Conservation (phyloP, 2,888 invertebrate species). For the Ctena decussata region DNA sequence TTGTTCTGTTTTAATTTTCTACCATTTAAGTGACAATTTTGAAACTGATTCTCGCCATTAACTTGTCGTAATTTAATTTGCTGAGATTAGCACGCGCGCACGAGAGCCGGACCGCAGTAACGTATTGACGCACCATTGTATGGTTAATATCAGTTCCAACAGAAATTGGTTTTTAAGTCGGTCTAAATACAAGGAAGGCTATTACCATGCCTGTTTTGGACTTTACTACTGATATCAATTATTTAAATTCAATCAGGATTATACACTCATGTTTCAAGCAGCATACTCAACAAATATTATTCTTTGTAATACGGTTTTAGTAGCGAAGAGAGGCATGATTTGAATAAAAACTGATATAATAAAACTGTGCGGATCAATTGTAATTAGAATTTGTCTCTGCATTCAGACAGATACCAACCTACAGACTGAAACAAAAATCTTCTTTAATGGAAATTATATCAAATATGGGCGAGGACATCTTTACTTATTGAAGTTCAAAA, state of each 20-base stretch:
- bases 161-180: not conserved
- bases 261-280: slow-evolving; percentile 36
- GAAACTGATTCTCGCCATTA: too few relatives aligned
- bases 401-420: not conserved
- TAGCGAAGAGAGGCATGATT: slow-evolving; percentile 32
- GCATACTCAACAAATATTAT: slow-evolving; percentile 53
- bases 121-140: too few relatives aligned
- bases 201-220: slow-evolving; percentile 4
- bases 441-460: too few relatives aligned
- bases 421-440: not conserved
- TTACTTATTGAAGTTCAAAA: too few relatives aligned
- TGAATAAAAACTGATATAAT: slow-evolving; percentile 26
- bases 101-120: too few relatives aligned
- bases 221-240: slow-evolving; percentile 50
- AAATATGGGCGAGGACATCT: too few relatives aligned
- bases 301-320: slow-evolving; percentile 48
- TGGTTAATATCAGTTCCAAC: too few relatives aligned
- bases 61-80: too few relatives aligned
- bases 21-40: too few relatives aligned
- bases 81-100: too few relatives aligned
- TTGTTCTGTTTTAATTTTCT: too few relatives aligned
- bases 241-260: slow-evolving; percentile 54
- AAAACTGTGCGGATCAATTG: not conserved
- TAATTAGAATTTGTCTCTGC: not conserved
- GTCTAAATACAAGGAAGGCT: not conserved